phyloP scores from a whole-genome alignment of 2,797 vertebrate species.

The Chelon labrosus region DNA sequence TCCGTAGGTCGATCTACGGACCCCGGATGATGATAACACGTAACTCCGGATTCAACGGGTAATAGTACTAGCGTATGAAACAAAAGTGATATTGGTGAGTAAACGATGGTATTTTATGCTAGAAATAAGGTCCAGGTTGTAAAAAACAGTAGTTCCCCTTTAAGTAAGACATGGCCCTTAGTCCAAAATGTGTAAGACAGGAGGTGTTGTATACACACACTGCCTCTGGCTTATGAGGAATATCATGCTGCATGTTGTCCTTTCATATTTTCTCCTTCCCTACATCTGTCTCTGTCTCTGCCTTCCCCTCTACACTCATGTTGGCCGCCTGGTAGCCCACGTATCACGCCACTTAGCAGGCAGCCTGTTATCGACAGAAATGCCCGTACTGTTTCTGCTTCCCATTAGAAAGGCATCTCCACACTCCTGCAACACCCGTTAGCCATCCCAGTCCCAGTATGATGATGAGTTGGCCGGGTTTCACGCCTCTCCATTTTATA shows the following conservation, averaged over 20 bases:
- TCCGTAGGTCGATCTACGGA: no score
- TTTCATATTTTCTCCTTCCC: conserved; percentile 21
- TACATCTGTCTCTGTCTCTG: conserved; percentile 42
- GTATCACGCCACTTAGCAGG: conserved; percentile 63
- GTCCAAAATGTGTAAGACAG: conserved; percentile 1
- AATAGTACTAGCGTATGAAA: no score
- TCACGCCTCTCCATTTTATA: conserved; percentile 90
- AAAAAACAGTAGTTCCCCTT: no score
- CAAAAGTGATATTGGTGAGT: no score
- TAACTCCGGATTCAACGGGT: no score
- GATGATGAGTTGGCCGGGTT: conserved; percentile 87
- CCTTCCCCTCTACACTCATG: conserved; percentile 11
- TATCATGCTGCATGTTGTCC: not conserved
- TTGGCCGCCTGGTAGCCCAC: conserved; percentile 23
- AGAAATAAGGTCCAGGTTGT: no score
- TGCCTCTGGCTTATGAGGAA: not conserved
- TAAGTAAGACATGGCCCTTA: not conserved
- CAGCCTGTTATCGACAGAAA: conserved; percentile 55
- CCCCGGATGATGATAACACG: no score
- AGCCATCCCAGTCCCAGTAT: conserved; percentile 84
- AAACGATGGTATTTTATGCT: no score
- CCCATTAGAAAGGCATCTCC: conserved; percentile 88
- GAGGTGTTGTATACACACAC: conserved; percentile 13
- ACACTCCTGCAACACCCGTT: conserved; percentile 87
- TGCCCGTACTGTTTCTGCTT: conserved; percentile 78